A percentile compares a stretch with the other conserved stretches of the same genome.
phyloP scores from a whole-genome alignment of 1,140 invertebrate genomes.

The Neodiprion virginianus region DNA sequence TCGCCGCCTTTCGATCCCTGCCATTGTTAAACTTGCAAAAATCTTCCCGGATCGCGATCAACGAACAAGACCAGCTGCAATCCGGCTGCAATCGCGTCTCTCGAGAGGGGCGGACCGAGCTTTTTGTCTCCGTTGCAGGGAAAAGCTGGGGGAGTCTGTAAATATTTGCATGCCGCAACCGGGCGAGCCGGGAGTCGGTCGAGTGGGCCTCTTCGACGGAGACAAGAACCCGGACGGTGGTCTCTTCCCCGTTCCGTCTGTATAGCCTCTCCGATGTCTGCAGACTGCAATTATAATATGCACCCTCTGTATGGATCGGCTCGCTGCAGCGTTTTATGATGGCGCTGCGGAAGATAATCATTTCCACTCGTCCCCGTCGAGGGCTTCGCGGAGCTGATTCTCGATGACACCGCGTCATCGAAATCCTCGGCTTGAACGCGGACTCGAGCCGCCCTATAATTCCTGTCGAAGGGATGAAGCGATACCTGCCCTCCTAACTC shows the following conservation, averaged over 20 bases:
- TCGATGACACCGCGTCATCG: not conserved
- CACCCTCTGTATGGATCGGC: not conserved
- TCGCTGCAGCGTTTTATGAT: not conserved
- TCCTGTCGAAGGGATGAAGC: not conserved
- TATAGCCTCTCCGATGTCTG: not conserved
- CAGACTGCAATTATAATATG: not conserved
- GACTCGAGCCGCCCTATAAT: not conserved
- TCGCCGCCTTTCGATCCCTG: too few species aligned
- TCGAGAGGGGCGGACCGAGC: not conserved
- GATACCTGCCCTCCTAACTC: constrained; percentile 2
- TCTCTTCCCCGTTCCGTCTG: not conserved
- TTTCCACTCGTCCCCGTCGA: not conserved
- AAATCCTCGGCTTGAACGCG: not conserved
- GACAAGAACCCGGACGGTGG: not conserved
- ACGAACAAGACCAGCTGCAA: not conserved
- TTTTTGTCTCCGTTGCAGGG: not conserved
- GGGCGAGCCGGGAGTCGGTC: not conserved
- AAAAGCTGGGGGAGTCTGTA: not conserved
- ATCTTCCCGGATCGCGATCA: too few species aligned
- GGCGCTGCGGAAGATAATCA: not conserved
- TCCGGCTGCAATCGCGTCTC: not conserved
- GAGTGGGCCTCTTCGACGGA: constrained; percentile 1
- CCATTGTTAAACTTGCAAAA: too few species aligned
- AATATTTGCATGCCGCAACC: not conserved
- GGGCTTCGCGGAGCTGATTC: not conserved